Percentiles rank a stretch among this genome's conserved stretches.
Evolutionary conservation across 2,888 invertebrate genomes (phyloP).

Genomic region (Caenorhabditis sp.): DNA sequence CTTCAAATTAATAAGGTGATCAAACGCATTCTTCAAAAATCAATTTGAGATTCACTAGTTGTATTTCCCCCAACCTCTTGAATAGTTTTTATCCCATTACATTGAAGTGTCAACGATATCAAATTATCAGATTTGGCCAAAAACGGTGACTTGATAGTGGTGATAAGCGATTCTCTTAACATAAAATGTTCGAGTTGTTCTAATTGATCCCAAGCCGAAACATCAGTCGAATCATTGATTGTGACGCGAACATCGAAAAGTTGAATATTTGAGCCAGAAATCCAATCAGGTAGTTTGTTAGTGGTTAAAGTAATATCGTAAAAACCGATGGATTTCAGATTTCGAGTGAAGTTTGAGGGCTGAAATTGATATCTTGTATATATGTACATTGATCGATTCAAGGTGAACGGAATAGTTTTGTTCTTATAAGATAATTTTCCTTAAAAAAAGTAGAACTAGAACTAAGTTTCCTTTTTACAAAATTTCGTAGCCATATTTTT

Average conservation of each 20-base stretch:
- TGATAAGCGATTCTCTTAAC: constrained; percentile 10
- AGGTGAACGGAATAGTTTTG: too few species aligned
- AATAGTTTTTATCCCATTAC: constrained; percentile 20
- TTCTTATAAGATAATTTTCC: too few species aligned
- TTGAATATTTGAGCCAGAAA: constrained; percentile 5
- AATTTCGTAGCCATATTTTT: too few species aligned
- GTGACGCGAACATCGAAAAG: constrained; percentile 24
- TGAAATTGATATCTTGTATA: too few species aligned
- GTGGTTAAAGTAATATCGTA: not conserved
- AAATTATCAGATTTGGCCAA: constrained; percentile 12
- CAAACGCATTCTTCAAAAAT: constrained; percentile 18
- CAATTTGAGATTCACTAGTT: too few species aligned
- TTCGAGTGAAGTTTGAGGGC: not conserved
- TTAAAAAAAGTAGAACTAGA: too few species aligned
- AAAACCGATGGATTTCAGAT: not conserved
- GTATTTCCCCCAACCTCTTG: not conserved
- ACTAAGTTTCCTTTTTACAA: too few species aligned
- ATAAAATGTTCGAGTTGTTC: constrained; percentile 27
- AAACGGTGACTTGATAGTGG: constrained; percentile 20
- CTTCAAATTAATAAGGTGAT: constrained; percentile 16
- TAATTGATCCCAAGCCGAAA: constrained; percentile 11
- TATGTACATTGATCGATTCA: too few species aligned
- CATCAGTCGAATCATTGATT: constrained; percentile 5
- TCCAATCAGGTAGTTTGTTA: not conserved
- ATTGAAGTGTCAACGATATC: constrained; percentile 26